These are phyloP conservation scores for Alosa sapidissima DNA, from an alignment of 2,797 vertebrate species.

Conservation along the genomic window DNA sequence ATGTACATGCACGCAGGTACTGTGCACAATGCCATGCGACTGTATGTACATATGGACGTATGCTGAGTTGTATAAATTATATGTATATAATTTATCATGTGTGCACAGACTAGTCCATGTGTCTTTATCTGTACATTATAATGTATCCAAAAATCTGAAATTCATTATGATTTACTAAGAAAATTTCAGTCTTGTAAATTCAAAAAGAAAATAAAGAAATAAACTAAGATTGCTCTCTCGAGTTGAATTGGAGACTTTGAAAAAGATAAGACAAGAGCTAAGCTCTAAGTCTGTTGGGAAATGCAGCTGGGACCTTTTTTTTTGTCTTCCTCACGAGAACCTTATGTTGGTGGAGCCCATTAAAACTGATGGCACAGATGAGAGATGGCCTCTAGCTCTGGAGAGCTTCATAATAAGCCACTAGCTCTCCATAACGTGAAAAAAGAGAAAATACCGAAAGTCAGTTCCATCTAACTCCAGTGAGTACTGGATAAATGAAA, in stretches of 20 bases:
- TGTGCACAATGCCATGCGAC: conserved; percentile 30
- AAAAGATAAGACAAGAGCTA: conserved; percentile 50
- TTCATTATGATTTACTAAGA: conserved; percentile 3
- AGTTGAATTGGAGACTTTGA: conserved; percentile 53
- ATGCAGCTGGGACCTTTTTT: conserved; percentile 60
- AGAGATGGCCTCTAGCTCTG: conserved; percentile 32
- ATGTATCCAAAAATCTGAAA: conserved; percentile 51
- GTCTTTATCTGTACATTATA: conserved; percentile 80
- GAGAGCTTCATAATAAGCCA: conserved; percentile 41
- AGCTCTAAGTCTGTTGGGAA: conserved; percentile 59
- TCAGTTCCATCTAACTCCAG: conserved; percentile 37
- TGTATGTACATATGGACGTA: conserved; percentile 51
- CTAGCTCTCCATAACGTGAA: conserved; percentile 44
- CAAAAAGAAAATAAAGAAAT: conserved; percentile 23
- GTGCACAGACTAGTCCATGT: conserved; percentile 84
- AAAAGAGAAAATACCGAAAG: conserved; percentile 45
- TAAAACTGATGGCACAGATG: conserved; percentile 45
- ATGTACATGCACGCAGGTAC: conserved; percentile 47
- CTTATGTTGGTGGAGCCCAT: conserved; percentile 46
- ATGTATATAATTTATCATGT: conserved; percentile 82
- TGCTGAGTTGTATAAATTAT: conserved; percentile 77
- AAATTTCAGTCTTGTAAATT: conserved; percentile 51
- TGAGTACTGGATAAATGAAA: conserved; percentile 29
- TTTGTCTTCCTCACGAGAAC: conserved; percentile 42
- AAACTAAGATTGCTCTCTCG: conserved; percentile 28